These are phyloP conservation scores for Engystomops pustulosus DNA, from an alignment of 2,113 vertebrate species.

Conservation along the genomic window DNA sequence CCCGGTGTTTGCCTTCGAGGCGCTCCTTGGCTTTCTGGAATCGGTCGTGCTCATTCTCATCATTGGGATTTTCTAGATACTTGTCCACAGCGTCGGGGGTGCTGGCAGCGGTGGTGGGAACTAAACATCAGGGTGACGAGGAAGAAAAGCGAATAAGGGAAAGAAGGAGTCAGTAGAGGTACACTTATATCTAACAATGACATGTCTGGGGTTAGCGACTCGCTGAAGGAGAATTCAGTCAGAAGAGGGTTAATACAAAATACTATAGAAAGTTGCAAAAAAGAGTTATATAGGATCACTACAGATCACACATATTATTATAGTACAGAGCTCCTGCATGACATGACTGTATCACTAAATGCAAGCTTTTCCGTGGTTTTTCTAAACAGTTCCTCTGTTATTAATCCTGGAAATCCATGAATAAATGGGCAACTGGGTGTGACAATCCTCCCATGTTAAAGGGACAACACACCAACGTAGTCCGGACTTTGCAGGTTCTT, in stretches of 20 bases:
- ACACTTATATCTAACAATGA: slow-evolving; percentile 55
- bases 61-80: slow-evolving; percentile 93
- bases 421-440: too few species aligned
- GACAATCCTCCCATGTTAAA: too few species aligned
- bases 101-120: slow-evolving; percentile 91
- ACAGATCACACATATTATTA: too few species aligned
- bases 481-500: too few species aligned
- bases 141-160: slow-evolving; percentile 19
- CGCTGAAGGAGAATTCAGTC: neutral
- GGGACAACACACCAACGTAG: too few species aligned
- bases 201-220: neutral
- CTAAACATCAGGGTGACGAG: slow-evolving; percentile 67
- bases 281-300: neutral
- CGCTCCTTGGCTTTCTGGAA: slow-evolving; percentile 98
- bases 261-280: too few species aligned
- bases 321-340: too few species aligned
- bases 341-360: too few species aligned
- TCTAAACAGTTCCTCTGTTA: neutral
- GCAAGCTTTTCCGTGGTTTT: too few species aligned
- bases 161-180: neutral
- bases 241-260: slow-evolving; percentile 4
- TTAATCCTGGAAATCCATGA: neutral
- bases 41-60: slow-evolving; percentile 94
- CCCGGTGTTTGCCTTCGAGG: slow-evolving; percentile 93
- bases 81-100: slow-evolving; percentile 93